phyloP scores from a whole-genome alignment of 1,140 invertebrate species.

The Heliconius melpomene region DNA sequence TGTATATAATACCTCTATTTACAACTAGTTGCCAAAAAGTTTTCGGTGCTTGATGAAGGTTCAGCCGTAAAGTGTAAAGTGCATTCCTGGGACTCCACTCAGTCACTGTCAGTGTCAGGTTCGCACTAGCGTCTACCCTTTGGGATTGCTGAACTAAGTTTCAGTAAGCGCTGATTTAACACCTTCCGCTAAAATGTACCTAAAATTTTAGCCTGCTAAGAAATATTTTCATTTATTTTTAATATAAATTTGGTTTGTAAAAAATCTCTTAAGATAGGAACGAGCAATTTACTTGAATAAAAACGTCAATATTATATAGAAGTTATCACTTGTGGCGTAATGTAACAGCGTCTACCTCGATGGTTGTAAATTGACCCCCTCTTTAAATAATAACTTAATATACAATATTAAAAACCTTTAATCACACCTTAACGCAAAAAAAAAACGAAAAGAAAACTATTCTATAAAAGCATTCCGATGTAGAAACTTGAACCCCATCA shows the following conservation, averaged over 20 bases:
- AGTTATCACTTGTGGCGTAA: no score
- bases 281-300: no score
- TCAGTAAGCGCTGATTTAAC: not conserved
- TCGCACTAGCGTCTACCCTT: conserved; percentile 11
- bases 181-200: not conserved
- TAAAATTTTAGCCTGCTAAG: not conserved
- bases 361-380: no score
- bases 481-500: conserved; percentile 34
- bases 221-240: not conserved
- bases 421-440: conserved; percentile 11
- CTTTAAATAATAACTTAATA: not conserved
- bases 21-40: conserved; percentile 4
- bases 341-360: no score
- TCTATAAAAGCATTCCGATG: conserved; percentile 35
- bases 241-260: not conserved
- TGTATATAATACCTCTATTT: not conserved
- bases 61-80: conserved; percentile 4
- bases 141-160: conserved; percentile 2
- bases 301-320: no score
- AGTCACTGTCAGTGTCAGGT: conserved; percentile 15
- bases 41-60: not conserved
- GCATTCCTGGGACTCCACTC: conserved; percentile 6
- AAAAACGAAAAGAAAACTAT: conserved; percentile 18
- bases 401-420: not conserved
- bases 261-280: not conserved